Evolutionary conservation across 2,888 invertebrate genomes (phyloP).

Genomic region (Polyploca ridens): DNA sequence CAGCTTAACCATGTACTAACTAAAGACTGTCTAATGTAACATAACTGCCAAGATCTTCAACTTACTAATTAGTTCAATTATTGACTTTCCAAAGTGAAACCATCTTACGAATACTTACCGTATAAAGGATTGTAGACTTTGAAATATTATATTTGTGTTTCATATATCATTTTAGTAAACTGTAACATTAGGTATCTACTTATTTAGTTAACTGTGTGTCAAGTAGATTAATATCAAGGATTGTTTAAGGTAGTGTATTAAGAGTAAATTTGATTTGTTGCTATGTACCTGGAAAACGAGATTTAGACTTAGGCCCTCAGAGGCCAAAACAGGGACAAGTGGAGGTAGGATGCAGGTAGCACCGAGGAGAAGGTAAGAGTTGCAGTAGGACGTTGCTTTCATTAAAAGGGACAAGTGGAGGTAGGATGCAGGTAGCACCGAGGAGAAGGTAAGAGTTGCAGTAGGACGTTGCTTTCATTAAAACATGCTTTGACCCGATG

Average conservation of each 20-base stretch:
- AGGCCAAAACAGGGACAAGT: too few relatives aligned
- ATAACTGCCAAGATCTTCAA: conserved; percentile 25
- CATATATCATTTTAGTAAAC: background rate
- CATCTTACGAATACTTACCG: background rate
- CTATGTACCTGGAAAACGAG: too few relatives aligned
- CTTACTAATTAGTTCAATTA: conserved; percentile 25
- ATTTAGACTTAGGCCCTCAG: too few relatives aligned
- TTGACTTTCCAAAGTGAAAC: conserved; percentile 8
- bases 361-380: too few relatives aligned
- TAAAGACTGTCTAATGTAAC: conserved; percentile 8
- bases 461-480: too few relatives aligned
- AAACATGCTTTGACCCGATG: background rate
- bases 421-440: too few relatives aligned
- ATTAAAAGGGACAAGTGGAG: too few relatives aligned
- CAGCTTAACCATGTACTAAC: background rate
- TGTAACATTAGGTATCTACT: background rate
- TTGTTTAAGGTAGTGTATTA: background rate
- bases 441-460: too few relatives aligned
- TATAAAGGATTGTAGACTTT: conserved; percentile 2
- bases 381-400: too few relatives aligned
- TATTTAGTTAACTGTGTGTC: conserved; percentile 1
- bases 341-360: too few relatives aligned
- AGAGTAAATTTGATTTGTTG: too few relatives aligned
- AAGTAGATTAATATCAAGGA: background rate
- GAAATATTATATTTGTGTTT: conserved; percentile 5